These are phyloP conservation scores for Rhipidura dahli DNA, from an alignment of 2,113 vertebrate genomes.

Conservation along the genomic window DNA sequence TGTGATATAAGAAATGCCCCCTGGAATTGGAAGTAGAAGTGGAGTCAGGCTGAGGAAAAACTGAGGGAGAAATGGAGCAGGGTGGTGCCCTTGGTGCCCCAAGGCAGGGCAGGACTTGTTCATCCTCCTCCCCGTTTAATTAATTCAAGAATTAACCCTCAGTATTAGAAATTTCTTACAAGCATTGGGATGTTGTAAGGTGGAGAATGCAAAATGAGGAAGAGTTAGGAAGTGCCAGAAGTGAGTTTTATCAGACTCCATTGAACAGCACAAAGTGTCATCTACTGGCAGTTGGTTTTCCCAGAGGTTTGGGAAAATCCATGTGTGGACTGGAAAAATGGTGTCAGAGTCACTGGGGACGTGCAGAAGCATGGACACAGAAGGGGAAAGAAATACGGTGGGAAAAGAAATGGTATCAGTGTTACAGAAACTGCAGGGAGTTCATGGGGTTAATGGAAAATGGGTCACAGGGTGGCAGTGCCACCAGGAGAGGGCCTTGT, in stretches of 20 bases:
- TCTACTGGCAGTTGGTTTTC: not conserved
- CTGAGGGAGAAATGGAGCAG: not conserved
- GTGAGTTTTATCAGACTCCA: not conserved
- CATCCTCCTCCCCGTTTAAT: rapidly evolving
- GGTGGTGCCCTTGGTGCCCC: too few relatives aligned
- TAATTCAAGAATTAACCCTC: not conserved
- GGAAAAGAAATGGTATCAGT: not conserved
- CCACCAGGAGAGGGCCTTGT: not conserved
- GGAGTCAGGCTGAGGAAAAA: not conserved
- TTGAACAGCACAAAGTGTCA: not conserved
- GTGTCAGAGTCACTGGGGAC: not conserved
- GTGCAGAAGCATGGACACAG: not conserved
- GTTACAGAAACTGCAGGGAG: not conserved
- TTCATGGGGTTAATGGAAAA: not conserved
- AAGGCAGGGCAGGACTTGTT: not conserved
- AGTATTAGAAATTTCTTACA: not conserved
- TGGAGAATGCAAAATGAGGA: not conserved
- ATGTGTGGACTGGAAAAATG: not conserved
- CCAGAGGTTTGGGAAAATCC: not conserved
- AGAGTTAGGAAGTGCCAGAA: not conserved
- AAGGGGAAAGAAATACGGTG: not conserved
- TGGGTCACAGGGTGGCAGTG: not conserved
- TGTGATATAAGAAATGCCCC: not conserved
- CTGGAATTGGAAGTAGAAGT: not conserved
- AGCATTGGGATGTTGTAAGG: too few relatives aligned